Base-by-base conservation (phyloP, 2,113 vertebrate genomes). In the Rhipidura dahli region DNA sequence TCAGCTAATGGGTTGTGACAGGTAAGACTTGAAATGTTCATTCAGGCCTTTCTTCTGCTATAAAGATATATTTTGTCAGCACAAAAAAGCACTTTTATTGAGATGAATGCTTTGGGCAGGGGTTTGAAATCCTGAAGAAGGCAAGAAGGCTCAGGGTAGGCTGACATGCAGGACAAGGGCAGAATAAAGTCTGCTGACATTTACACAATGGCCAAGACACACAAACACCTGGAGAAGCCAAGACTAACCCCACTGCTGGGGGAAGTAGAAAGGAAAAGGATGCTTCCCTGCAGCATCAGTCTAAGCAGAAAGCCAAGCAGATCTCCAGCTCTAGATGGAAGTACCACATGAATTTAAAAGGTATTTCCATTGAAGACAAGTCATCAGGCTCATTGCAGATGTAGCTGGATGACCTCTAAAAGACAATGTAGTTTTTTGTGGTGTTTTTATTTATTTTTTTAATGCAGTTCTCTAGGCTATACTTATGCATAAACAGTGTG, bases 1-100 rank as follows among this genome's bases (percentile, higher is more conserved):
- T 97, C 96, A 86, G 69, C 87, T 98, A 98, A 98, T 98, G 96
- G 95, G 91, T 98, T 98, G 87, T 97, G 98, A 98, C 97, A 97
- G 90, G 95, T 96, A 97, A 82, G 95, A 80, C 85, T 93, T 78
- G 73, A 96, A 97, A 96, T 92, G 95, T 86, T 97, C 97, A 94
- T 97, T 98, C 97, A 94, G 92, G 81, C 50, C 76, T 86, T 89
- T 54, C 42, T 79, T 96, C 89, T 90, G 76, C 83, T 90, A 85
- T 76, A 93, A 13, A 93, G 96, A 81, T 91, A 47, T 19, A 90
- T 91, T 94, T 97, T 95, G 89, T 83, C 87, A 86, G 96, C 96
- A 97, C 57, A 96, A 91, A 65, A 60, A 39, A 30, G 31, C 26
- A 81, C 83, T 97, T 96, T 91, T 92, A 94, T 35, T 71, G 56